phyloP scores from a whole-genome alignment of 2,888 invertebrate genomes.

The Melolontha melolontha region DNA sequence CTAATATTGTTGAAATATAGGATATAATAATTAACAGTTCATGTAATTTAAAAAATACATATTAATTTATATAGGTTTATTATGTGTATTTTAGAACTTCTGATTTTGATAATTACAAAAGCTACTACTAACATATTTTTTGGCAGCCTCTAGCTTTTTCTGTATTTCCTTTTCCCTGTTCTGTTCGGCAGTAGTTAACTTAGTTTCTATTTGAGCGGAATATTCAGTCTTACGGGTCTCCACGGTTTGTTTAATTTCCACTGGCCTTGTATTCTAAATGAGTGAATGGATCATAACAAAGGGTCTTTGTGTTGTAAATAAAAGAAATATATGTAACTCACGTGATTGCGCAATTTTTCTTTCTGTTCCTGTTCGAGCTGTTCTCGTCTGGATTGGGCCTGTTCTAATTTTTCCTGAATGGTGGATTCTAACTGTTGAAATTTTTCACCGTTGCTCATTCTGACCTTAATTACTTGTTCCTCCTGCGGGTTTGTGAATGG shows the following conservation, averaged over 20 bases:
- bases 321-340: constrained; percentile 66
- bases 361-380: constrained; percentile 81
- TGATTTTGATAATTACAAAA: constrained; percentile 8
- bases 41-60: too few species aligned
- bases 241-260: constrained; percentile 69
- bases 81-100: neutral
- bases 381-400: constrained; percentile 78
- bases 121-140: constrained; percentile 76
- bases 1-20: too few species aligned
- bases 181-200: constrained; percentile 83
- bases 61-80: too few species aligned
- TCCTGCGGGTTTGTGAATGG: constrained; percentile 68
- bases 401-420: constrained; percentile 77
- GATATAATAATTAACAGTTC: too few species aligned
- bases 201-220: constrained; percentile 72
- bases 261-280: constrained; percentile 70
- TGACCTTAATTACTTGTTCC: constrained; percentile 80
- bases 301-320: constrained; percentile 33
- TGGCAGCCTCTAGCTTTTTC: constrained; percentile 86
- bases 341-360: constrained; percentile 82
- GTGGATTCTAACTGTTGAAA: constrained; percentile 77
- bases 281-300: constrained; percentile 47
- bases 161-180: constrained; percentile 88
- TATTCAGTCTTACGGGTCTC: constrained; percentile 62
- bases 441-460: constrained; percentile 75